A percentile compares a stretch with the other conserved stretches of the same genome.
Conservation (phyloP, 2,113 vertebrate genomes). For the Polypterus bichir region DNA sequence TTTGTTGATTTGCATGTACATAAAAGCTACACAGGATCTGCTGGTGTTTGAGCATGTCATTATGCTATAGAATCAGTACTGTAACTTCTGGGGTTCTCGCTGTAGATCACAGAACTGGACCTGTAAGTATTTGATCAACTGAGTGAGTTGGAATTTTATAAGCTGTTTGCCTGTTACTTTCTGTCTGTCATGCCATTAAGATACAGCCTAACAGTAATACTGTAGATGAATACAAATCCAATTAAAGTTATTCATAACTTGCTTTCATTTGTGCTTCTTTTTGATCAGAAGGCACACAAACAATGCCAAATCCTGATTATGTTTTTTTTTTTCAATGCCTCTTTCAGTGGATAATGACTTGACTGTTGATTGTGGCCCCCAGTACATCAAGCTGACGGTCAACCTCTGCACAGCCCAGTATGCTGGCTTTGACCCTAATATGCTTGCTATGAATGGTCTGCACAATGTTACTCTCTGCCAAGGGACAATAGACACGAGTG, state of each 20-base stretch:
- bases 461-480: conserved; percentile 36
- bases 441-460: conserved; percentile 47
- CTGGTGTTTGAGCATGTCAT: too few species aligned
- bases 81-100: too few species aligned
- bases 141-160: background rate
- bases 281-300: background rate
- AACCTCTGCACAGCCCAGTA: conserved; percentile 54
- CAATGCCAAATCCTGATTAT: background rate
- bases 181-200: background rate
- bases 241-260: background rate
- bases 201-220: background rate
- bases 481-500: conserved; percentile 34
- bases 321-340: background rate
- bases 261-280: background rate
- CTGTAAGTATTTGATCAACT: too few species aligned
- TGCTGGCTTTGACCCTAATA: conserved; percentile 38
- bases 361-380: conserved; percentile 40
- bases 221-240: background rate
- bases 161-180: background rate
- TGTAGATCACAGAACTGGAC: too few species aligned
- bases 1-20: too few species aligned
- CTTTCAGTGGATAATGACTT: conserved; percentile 45
- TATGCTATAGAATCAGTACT: too few species aligned
- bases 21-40: too few species aligned
- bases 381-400: conserved; percentile 41